Conservation (phyloP, 2,888 invertebrate species). For the Acleris literana region DNA sequence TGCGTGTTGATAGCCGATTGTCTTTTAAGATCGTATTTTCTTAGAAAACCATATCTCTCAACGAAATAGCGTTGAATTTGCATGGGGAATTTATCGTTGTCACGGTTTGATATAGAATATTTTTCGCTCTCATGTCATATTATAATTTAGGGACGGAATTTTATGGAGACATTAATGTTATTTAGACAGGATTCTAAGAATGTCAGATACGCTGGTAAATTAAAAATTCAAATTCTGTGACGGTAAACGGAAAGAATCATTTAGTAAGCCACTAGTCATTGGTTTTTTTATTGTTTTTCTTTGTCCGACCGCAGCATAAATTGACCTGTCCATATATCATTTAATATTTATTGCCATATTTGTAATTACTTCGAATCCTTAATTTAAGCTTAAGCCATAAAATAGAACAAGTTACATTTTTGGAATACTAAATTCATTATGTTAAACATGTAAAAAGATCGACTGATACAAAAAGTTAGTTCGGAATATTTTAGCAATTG, state of each 20-base stretch:
- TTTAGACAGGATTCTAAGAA: constrained; percentile 68
- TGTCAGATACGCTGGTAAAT: constrained; percentile 51
- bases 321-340: constrained; percentile 32
- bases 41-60: constrained; percentile 53
- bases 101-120: constrained; percentile 60
- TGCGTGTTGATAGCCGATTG: constrained; percentile 62
- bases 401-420: constrained; percentile 18
- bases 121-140: constrained; percentile 63
- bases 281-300: constrained; percentile 68
- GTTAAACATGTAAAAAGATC: neutral
- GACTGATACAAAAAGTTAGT: too few relatives aligned
- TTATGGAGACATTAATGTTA: constrained; percentile 68
- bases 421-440: constrained; percentile 1
- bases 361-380: constrained; percentile 34
- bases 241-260: constrained; percentile 51
- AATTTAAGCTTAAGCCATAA: constrained; percentile 26
- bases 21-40: constrained; percentile 53
- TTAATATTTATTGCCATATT: constrained; percentile 35
- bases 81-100: constrained; percentile 69
- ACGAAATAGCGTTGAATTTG: constrained; percentile 67
- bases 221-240: constrained; percentile 58
- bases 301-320: constrained; percentile 43
- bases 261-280: constrained; percentile 71
- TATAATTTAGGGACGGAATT: constrained; percentile 69
- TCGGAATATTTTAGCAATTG: too few relatives aligned